phyloP scores from a whole-genome alignment of 1,140 invertebrate species.

The Panagrolaimus sp. region DNA sequence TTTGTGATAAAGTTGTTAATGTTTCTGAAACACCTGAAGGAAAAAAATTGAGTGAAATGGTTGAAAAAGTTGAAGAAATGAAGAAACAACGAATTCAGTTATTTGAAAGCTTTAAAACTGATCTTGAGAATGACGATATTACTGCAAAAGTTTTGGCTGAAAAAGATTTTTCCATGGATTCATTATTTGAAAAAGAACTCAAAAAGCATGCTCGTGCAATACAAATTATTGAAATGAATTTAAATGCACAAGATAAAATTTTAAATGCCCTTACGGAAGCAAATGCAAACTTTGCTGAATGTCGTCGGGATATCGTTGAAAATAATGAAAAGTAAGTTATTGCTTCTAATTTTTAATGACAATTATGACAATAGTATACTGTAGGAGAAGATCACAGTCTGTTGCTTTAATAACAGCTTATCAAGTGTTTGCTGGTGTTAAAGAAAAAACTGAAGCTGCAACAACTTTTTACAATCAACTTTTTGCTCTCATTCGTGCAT shows the following conservation, averaged over 20 bases:
- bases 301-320: slow-evolving; percentile 72
- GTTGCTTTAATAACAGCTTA: slow-evolving; percentile 32
- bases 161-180: slow-evolving; percentile 65
- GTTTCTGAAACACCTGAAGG: slow-evolving; percentile 62
- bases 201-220: slow-evolving; percentile 72
- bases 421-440: slow-evolving; percentile 30
- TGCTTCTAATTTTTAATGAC: background rate
- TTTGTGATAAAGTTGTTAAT: slow-evolving; percentile 68
- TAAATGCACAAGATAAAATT: slow-evolving; percentile 87
- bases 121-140: slow-evolving; percentile 80
- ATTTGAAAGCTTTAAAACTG: slow-evolving; percentile 71
- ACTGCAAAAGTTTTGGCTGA: slow-evolving; percentile 75
- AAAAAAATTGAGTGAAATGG: slow-evolving; percentile 69
- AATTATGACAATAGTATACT: too few species aligned
- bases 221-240: slow-evolving; percentile 74
- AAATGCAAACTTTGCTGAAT: slow-evolving; percentile 80
- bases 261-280: slow-evolving; percentile 79
- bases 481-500: slow-evolving; percentile 19
- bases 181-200: slow-evolving; percentile 75
- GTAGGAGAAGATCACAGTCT: slow-evolving; percentile 24
- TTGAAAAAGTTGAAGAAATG: slow-evolving; percentile 88
- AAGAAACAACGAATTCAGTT: slow-evolving; percentile 74
- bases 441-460: slow-evolving; percentile 34
- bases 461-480: slow-evolving; percentile 37
- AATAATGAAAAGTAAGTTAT: slow-evolving; percentile 67